These are phyloP conservation scores for Triops cancriformis DNA, from an alignment of 1,140 invertebrate genomes.

Conservation along the genomic window DNA sequence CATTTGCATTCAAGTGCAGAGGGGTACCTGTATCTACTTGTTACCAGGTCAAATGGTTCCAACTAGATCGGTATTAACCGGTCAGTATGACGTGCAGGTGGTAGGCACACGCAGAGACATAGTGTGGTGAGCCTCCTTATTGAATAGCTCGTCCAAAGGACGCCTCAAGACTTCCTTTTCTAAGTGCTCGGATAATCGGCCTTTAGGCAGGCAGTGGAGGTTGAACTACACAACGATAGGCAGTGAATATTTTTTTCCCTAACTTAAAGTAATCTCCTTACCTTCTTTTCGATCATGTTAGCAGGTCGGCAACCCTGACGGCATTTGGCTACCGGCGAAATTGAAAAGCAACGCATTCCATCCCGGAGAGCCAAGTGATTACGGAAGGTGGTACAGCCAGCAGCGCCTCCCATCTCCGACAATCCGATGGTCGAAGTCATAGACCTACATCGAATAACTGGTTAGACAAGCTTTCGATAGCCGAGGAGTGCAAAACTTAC, in stretches of 20 bases:
- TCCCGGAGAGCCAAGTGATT: conserved; percentile 20
- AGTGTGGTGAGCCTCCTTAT: conserved; percentile 22
- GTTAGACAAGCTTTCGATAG: not conserved
- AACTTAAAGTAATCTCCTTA: not conserved
- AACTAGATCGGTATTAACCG: not conserved
- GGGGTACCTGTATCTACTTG: not conserved
- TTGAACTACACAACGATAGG: conserved; percentile 16
- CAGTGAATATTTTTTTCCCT: not conserved
- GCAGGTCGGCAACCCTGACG: conserved; percentile 21
- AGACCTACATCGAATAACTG: not conserved
- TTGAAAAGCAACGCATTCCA: conserved; percentile 26
- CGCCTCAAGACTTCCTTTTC: conserved; percentile 12
- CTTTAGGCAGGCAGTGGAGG: conserved; percentile 26
- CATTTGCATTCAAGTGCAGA: not conserved
- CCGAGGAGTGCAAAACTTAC: not conserved
- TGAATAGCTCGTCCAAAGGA: conserved; percentile 24
- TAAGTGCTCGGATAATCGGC: conserved; percentile 26
- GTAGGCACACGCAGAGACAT: conserved; percentile 22
- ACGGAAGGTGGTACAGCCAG: conserved; percentile 19
- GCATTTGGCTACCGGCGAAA: conserved; percentile 17
- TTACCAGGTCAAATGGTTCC: not conserved
- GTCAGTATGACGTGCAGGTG: not conserved
- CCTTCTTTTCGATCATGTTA: conserved; percentile 19
- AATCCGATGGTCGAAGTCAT: not conserved
- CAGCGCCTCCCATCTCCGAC: not conserved